Percentiles rank a stretch among this genome's conserved stretches.
These are phyloP conservation scores for Heliothis virescens DNA, from an alignment of 1,140 invertebrate species.

Conservation along the genomic window DNA sequence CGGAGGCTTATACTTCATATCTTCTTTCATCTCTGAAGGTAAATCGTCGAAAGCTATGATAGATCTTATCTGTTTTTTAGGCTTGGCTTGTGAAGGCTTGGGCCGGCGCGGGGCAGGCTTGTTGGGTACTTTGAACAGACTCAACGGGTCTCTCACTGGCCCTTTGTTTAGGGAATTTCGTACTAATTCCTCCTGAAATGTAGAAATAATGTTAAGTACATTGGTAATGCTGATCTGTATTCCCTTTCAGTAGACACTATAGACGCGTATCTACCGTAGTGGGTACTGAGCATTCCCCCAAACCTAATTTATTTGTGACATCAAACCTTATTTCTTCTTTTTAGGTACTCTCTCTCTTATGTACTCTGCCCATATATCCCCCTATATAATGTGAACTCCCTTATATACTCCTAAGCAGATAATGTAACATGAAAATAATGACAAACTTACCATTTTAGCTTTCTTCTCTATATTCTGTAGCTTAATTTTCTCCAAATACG, in stretches of 20 bases:
- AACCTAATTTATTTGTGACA: no score
- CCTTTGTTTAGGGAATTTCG: constrained; percentile 61
- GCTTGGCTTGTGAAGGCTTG: constrained; percentile 54
- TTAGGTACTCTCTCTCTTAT: no score
- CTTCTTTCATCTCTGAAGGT: constrained; percentile 68
- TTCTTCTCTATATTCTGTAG: constrained; percentile 64
- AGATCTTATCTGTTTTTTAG: constrained; percentile 56
- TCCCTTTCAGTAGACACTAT: no score
- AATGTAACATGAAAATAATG: neutral
- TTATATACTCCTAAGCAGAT: no score
- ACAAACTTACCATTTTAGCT: constrained; percentile 67
- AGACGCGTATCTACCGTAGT: no score
- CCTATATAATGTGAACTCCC: no score
- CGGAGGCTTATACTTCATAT: constrained; percentile 79
- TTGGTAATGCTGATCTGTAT: no score
- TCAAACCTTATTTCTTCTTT: no score
- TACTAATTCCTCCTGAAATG: constrained; percentile 71
- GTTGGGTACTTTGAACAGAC: constrained; percentile 67
- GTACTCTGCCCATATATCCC: no score
- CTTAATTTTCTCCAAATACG: constrained; percentile 70
- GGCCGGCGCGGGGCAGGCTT: constrained; percentile 47
- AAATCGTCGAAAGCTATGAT: constrained; percentile 56
- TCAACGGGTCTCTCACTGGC: constrained; percentile 50
- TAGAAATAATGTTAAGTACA: neutral
- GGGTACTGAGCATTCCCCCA: no score